Evolutionary conservation across 2,113 vertebrate genomes (phyloP), one percentile per base, ranked within the genome.

Genomic region (Sardina pilchardus): DNA sequence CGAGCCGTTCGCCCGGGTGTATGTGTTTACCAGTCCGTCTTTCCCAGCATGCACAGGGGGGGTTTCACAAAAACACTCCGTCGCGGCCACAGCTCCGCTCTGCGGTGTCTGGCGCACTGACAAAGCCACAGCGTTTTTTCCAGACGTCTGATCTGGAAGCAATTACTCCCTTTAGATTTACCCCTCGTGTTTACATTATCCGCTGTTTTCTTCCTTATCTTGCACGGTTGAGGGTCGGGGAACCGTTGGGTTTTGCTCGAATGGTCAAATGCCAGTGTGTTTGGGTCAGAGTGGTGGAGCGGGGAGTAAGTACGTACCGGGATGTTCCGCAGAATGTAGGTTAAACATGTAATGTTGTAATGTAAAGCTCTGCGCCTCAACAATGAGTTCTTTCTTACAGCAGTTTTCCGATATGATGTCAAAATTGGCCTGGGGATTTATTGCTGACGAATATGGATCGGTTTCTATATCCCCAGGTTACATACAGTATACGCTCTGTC

Each of bases 71-170:
- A 75, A 75, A 34, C 1, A 2, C 14, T 34, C 26, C 1, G 71
- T 2, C 56, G 19, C 84, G 16, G 2, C 63, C 44, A 81, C 78
- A 83, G 36, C 84, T 67, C 42, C 81, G 83, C 47, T 21, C 43
- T 83, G n/a, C 48, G 81, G 85, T 87, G 30, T 34, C 44, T 92
- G 89, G 91, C 91, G 17, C 36, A 6, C 59, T 16, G 88, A 71
- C 90, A 89, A 91, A 85, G 88, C 87, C 83, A 53, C 81, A 89
- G 84, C 83, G 81, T 67, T 80, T 85, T 44, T 88, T 86, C 88
- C 91, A 91, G 90, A 92, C 83, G 30, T 88, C 87, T 88, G 87
- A 89, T 93, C 91, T 93, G 91, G 89, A 91, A 90, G 85, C 87
- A 85, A 85, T 93, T 93, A 85, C 85, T 26, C 83, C 87, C 75